Evolutionary conservation across 2,888 invertebrate species (phyloP).

Genomic region (Euclidia mi): DNA sequence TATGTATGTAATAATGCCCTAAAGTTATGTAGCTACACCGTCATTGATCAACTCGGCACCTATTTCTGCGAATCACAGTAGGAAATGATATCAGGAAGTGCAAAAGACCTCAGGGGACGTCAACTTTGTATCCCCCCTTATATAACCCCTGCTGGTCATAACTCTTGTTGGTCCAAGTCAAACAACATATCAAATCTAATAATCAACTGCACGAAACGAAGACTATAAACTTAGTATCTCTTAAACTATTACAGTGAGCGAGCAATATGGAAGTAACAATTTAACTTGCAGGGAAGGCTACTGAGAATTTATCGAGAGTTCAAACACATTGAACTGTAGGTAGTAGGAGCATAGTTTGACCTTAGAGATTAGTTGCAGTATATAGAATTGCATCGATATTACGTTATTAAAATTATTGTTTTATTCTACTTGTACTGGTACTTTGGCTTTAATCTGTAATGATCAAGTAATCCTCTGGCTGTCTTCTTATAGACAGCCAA

Average conservation of each 20-base stretch:
- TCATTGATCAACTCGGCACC: not conserved
- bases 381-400: too few species aligned
- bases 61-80: not conserved
- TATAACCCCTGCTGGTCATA: too few species aligned
- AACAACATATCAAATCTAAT: slow-evolving; percentile 8
- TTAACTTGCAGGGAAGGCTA: slow-evolving; percentile 4
- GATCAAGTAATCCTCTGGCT: too few species aligned
- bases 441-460: too few species aligned
- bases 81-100: slow-evolving; percentile 9
- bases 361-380: too few species aligned
- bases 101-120: not conserved
- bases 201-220: not conserved
- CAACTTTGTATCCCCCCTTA: not conserved
- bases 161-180: not conserved
- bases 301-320: not conserved
- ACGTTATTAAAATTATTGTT: too few species aligned
- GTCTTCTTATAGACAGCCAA: too few species aligned
- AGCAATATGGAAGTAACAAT: slow-evolving; percentile 2
- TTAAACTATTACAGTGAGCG: too few species aligned
- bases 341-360: too few species aligned
- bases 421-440: too few species aligned
- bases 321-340: slow-evolving; percentile 1
- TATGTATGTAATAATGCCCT: too few species aligned
- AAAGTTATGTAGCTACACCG: not conserved
- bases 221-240: slow-evolving; percentile 1